Evolutionary conservation across 1,140 invertebrate genomes (phyloP).

Genomic region (Frieseomelitta varia): DNA sequence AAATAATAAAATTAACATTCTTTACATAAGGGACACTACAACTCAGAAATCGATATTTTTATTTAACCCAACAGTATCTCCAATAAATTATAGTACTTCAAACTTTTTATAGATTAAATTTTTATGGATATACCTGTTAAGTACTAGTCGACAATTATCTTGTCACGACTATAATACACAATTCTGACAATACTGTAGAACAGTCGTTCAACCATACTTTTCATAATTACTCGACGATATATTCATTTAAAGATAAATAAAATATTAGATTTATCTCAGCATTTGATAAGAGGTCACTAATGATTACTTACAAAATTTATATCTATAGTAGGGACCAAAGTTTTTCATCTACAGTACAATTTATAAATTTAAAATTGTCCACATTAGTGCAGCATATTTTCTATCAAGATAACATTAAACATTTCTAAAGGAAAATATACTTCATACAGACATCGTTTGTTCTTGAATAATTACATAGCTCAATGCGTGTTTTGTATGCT

Average conservation of each 20-base stretch:
- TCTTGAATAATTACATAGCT: conserved; percentile 35
- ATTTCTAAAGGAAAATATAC: conserved; percentile 44
- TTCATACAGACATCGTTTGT: conserved; percentile 33
- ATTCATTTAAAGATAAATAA: conserved; percentile 20
- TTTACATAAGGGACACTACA: background rate
- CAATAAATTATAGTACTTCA: conserved; percentile 45
- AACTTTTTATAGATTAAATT: conserved; percentile 33
- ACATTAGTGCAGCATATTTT: conserved; percentile 28
- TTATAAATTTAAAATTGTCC: conserved; percentile 35
- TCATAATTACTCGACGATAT: conserved; percentile 2
- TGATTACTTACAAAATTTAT: conserved; percentile 6
- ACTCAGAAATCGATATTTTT: conserved; percentile 22
- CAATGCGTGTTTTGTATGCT: conserved; percentile 19
- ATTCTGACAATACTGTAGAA: conserved; percentile 41
- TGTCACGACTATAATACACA: conserved; percentile 45
- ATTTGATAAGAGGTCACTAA: conserved; percentile 12
- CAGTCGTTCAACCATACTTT: conserved; percentile 41
- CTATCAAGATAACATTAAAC: conserved; percentile 39
- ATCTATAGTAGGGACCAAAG: background rate
- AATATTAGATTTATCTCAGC: conserved; percentile 15
- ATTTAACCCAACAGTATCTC: conserved; percentile 29
- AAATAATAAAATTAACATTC: conserved; percentile 33
- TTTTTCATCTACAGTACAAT: conserved; percentile 13
- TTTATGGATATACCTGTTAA: conserved; percentile 56
- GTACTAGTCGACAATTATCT: conserved; percentile 41